Conservation (phyloP, 2,888 invertebrate species). For the Trissoscelio sp. region DNA sequence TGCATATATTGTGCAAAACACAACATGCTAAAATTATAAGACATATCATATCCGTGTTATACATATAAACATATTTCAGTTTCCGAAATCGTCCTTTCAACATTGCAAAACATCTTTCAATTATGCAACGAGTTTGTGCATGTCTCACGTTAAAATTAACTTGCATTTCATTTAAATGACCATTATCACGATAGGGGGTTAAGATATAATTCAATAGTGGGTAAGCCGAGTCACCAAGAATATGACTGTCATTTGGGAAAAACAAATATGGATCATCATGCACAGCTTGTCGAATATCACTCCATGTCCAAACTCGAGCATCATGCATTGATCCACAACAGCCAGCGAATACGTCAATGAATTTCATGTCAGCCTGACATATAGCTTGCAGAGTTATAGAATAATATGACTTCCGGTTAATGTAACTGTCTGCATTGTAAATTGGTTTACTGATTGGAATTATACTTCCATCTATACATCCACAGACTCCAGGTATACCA, state of each 20-base stretch:
- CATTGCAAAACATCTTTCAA: too few relatives aligned
- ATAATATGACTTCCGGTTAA: constrained; percentile 50
- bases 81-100: too few relatives aligned
- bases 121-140: constrained; percentile 34
- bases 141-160: constrained; percentile 27
- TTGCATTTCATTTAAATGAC: constrained; percentile 41
- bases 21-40: constrained; percentile 26
- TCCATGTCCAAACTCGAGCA: constrained; percentile 42
- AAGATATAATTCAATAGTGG: constrained; percentile 22
- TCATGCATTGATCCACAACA: constrained; percentile 51
- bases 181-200: constrained; percentile 52
- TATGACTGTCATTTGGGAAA: constrained; percentile 20
- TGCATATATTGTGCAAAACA: constrained; percentile 40
- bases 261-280: background rate
- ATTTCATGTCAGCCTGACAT: constrained; percentile 29
- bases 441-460: constrained; percentile 43
- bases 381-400: constrained; percentile 44
- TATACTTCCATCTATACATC: constrained; percentile 21
- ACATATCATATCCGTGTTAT: constrained; percentile 13
- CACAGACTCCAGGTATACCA: background rate
- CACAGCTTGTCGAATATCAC: constrained; percentile 9
- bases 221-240: constrained; percentile 33
- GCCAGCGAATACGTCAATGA: constrained; percentile 35
- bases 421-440: constrained; percentile 28
- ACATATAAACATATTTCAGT: too few relatives aligned